Base-by-base conservation (phyloP, 2,797 vertebrate species). In the Gymnothorax reevesii region DNA sequence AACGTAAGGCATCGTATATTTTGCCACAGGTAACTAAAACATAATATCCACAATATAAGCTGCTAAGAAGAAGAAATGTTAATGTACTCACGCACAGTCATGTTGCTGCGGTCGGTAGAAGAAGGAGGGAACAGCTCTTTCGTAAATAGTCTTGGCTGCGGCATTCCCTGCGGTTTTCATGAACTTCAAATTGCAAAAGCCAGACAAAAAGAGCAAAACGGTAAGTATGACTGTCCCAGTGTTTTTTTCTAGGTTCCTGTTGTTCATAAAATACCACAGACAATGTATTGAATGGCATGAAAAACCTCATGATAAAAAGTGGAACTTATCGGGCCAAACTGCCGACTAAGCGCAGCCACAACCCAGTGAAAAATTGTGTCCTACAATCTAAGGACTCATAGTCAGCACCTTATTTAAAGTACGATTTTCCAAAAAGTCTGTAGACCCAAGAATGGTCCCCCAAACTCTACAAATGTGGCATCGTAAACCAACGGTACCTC, bases 51-150 rank as follows among this genome's bases (percentile, higher is more conserved):
- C 0, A 33, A 42, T 15, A 12, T 75, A 12, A 2, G 13, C 27
- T 75, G 25, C 13, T 42, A 25, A 13, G 3, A 5, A 75, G 71
- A 75, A 3, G 25, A 8, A 71, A 71, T 71, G 27, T 42, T 15
- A 75, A 75, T 42, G 27, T 83, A 97, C 97, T 97, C 93, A 98
- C 98, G 92, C 4, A 90, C 97, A 98, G 90, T 98, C 97, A 0
- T 33, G 84, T 84, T 95, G 92, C n/a, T 89, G 94, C 3, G 98
- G 98, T 27, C 90, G 91, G 89, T 98, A 98, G 91, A 96, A 97
- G 91, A 97, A 98, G 0, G 92, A 90, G n/a, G 98, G 98, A 9
- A 98, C 92, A 66, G 91, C 94, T 0, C 96, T 97, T 93, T 98
- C 97, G 7, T 95, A 98, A 89, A 95, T 93, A 84, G 94, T 92